Base-by-base conservation (phyloP, 2,888 invertebrate genomes). In the Athalia circularis region DNA sequence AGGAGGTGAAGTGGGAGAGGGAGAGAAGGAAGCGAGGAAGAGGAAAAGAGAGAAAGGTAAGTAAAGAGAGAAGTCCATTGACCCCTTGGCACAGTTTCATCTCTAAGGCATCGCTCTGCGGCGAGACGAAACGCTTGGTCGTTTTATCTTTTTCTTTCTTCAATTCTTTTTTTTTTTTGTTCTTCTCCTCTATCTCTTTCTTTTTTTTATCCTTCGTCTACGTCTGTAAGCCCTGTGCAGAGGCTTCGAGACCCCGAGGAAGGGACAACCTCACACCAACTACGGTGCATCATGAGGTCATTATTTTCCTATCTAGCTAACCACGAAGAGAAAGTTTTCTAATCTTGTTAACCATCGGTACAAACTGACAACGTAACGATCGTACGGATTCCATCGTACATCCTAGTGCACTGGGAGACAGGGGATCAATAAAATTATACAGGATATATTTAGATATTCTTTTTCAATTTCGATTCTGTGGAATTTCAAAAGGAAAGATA, bases 11-110 rank as follows among this genome's bases (percentile, higher is more conserved):
- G n/a, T 8, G 50, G 9, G 62, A 29, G 3, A 57, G n/a, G 54
- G 48, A 52, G 64, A 61, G 29, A 67, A 29, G 5, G 67, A 52
- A 64, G 11, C 50, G 70, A 65, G 47, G 57, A 43, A 7, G 54
- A 62, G 77, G 64, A 68, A 70, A 65, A 68, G 72, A 50, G 43
- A 48, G 52, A 54, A 75, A 77, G 48, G 50, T 74, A 77, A 79
- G 72, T 75, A 68, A 59, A 77, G 43, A 67, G 82, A 83, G 79
- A 82, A 82, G 81, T 85, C 83, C 86, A 83, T 85, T 85, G 87
- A 87, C 85, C 86, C 80, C 81, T 78, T 88, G 86, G 83, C 87
- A 87, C 81, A 88, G 87, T 87, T 88, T 77, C 83, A 82, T 84
- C 86, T 84, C 84, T 82, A 83, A 75, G 75, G 48, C 64, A 75